Evolutionary conservation across 2,888 invertebrate species (phyloP).

Genomic region (Coleophora deauratella): DNA sequence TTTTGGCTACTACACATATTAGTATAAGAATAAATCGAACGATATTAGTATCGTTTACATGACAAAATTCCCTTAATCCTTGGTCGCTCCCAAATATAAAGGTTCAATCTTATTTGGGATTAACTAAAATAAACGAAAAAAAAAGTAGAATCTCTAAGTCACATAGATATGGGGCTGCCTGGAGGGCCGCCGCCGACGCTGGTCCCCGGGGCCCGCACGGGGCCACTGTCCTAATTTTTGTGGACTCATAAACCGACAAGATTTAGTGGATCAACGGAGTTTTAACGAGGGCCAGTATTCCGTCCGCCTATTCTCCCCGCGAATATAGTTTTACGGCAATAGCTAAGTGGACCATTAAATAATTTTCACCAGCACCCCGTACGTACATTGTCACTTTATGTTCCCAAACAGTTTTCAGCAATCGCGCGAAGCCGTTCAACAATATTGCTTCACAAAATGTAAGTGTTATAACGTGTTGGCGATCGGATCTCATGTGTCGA

Average conservation of each 20-base stretch:
- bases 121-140: too few species aligned
- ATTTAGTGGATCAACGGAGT: slow-evolving; percentile 62
- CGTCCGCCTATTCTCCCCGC: slow-evolving; percentile 24
- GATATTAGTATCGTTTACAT: too few species aligned
- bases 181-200: slow-evolving; percentile 6
- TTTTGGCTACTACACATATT: too few species aligned
- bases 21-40: too few species aligned
- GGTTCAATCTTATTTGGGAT: too few species aligned
- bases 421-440: neutral
- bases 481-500: neutral
- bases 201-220: slow-evolving; percentile 1
- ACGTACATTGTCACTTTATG: slow-evolving; percentile 32
- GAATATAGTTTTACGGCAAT: slow-evolving; percentile 62
- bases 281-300: slow-evolving; percentile 56
- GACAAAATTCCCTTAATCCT: too few species aligned
- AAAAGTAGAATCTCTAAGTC: too few species aligned
- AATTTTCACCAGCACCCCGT: slow-evolving; percentile 31
- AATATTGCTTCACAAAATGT: slow-evolving; percentile 1
- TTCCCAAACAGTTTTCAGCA: neutral
- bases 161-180: too few species aligned
- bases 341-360: slow-evolving; percentile 52
- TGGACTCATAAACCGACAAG: slow-evolving; percentile 63
- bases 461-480: neutral
- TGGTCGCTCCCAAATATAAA: too few species aligned
- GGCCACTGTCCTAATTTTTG: slow-evolving; percentile 52